A percentile compares a stretch with the other conserved stretches of the same genome.
phyloP scores from a whole-genome alignment of 2,888 invertebrate genomes.

The Sylvicola fuscatus region DNA sequence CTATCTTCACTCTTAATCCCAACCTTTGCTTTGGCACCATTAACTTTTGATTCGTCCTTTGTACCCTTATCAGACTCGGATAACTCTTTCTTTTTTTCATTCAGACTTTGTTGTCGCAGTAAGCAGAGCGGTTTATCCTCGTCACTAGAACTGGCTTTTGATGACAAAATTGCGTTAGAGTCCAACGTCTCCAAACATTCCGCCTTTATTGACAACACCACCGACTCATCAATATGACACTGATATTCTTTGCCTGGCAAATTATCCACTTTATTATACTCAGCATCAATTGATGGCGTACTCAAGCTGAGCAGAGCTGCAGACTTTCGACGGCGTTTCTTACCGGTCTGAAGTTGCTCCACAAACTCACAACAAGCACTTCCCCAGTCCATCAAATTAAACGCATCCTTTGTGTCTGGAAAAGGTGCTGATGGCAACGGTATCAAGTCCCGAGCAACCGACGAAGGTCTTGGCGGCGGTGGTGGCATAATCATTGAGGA shows the following conservation, averaged over 20 bases:
- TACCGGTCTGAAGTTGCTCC: conserved; percentile 43
- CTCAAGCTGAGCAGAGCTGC: conserved; percentile 28
- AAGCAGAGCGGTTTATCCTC: conserved; percentile 15
- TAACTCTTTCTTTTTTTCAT: conserved; percentile 20
- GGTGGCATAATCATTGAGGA: not conserved
- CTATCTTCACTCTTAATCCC: not conserved
- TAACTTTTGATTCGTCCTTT: conserved; percentile 11
- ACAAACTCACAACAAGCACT: conserved; percentile 59
- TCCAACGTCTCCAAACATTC: conserved; percentile 3
- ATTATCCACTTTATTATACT: conserved; percentile 8
- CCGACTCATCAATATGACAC: conserved; percentile 27
- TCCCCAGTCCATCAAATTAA: conserved; percentile 29
- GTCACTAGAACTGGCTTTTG: conserved; percentile 9
- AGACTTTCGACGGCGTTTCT: conserved; percentile 13
- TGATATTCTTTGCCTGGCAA: conserved; percentile 19
- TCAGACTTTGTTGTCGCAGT: conserved; percentile 8
- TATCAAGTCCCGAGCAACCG: too few relatives aligned
- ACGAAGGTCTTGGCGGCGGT: too few relatives aligned
- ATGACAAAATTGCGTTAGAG: not conserved
- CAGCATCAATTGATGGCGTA: conserved; percentile 16
- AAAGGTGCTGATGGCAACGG: too few relatives aligned
- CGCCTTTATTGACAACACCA: conserved; percentile 7
- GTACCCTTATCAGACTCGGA: conserved; percentile 8
- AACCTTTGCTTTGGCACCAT: not conserved
- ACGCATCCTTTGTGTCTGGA: not conserved